Evolutionary conservation across 2,797 vertebrate species (phyloP), one percentile per base, ranked within the genome.

Genomic region (Sebastes variabilis): DNA sequence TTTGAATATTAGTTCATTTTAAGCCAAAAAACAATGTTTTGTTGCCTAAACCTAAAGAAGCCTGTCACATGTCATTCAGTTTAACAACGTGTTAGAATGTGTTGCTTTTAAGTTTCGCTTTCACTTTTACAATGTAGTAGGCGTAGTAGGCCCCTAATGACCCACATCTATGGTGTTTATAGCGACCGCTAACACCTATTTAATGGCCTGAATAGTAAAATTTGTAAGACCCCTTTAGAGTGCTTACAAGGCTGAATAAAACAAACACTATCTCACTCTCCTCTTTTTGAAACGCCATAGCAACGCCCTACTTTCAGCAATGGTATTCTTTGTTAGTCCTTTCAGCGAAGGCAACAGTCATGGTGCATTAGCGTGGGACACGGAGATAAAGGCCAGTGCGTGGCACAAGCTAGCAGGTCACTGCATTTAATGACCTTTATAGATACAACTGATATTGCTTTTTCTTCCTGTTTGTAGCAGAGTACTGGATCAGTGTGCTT

Each of bases 361-460:
- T 30, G 59, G 81, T 84, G 67, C 80, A 85, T 92, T 83, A 89
- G 75, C 42, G 36, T 73, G 71, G 70, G 62, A 10, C 56, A 22
- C 49, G 24, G 82, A 90, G 87, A 91, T 87, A 89, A 93, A 91
- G 83, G 87, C 80, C 87, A 84, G 68, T 34, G 71, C 9, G 12
- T 87, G 90, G 87, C 78, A 75, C 83, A 65, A 81, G 78, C 65
- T 36, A 73, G 25, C 67, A 75, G 85, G 87, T 87, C 75, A 82
- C 78, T 80, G 70, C 38, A 72, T 71, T 75, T 79, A 82, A 7
- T 86, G 86, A 88, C 90, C 85, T 92, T 90, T 85, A 22, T 10
- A 70, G 72, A 81, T 69, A 68, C 64, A 13, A 79, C 65, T n/a
- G 42, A 79, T 69, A 32, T 7, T 25, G 72, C 75, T 67, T 72